Percentiles rank a stretch among this genome's conserved stretches.
These are phyloP conservation scores for Mechanitis mazaeus DNA, from an alignment of 2,888 invertebrate species.

Conservation along the genomic window DNA sequence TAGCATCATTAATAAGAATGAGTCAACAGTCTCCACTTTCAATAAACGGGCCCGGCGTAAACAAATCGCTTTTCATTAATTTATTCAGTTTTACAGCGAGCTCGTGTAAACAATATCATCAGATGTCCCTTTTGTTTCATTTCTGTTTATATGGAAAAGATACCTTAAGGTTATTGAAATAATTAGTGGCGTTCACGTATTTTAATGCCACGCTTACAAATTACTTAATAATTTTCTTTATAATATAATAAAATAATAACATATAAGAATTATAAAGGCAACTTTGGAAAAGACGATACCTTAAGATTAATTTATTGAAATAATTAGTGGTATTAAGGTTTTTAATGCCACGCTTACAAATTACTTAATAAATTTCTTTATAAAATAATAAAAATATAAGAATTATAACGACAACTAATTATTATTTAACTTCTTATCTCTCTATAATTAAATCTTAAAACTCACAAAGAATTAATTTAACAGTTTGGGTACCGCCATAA, in stretches of 20 bases:
- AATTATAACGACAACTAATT: background rate
- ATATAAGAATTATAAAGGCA: too few species aligned
- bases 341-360: background rate
- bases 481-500: conserved; percentile 14
- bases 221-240: background rate
- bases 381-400: too few species aligned
- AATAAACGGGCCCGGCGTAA: conserved; percentile 27
- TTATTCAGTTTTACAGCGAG: conserved; percentile 33
- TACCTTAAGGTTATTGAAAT: conserved; percentile 26
- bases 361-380: too few species aligned
- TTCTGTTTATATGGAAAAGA: conserved; percentile 16
- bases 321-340: background rate
- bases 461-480: conserved; percentile 1
- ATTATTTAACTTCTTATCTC: background rate
- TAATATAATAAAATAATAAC: too few species aligned
- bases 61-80: conserved; percentile 33
- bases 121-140: conserved; percentile 26
- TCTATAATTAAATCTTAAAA: conserved; percentile 13
- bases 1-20: conserved; percentile 24
- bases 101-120: conserved; percentile 31
- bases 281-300: too few species aligned
- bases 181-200: background rate
- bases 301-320: too few species aligned
- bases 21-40: conserved; percentile 22
- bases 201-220: conserved; percentile 5